phyloP scores from a whole-genome alignment of 1,140 invertebrate species.

The Drosophila setifemur region DNA sequence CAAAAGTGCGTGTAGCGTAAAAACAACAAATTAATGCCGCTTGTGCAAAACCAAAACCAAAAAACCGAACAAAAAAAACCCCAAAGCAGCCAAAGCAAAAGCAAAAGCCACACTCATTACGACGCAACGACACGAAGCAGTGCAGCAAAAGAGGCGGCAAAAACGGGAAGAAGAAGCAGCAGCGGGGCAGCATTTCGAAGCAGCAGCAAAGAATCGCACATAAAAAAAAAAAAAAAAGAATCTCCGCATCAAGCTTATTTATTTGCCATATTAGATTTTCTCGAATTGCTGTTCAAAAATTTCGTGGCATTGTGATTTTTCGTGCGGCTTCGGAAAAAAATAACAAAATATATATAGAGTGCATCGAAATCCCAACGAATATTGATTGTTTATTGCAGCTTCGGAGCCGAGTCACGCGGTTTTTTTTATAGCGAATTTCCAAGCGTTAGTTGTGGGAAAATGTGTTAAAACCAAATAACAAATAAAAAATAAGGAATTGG shows the following conservation, averaged over 20 bases:
- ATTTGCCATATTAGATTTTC: slow-evolving; percentile 40
- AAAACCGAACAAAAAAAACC: too few relatives aligned
- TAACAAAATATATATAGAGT: slow-evolving; percentile 10
- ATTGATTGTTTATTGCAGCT: slow-evolving; percentile 48
- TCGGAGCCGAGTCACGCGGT: slow-evolving; percentile 39
- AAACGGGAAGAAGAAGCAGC: slow-evolving; percentile 72
- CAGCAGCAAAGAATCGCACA: slow-evolving; percentile 41
- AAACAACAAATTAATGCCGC: slow-evolving; percentile 39
- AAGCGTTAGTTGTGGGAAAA: slow-evolving; percentile 14
- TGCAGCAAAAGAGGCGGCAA: slow-evolving; percentile 79
- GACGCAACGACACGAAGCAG: slow-evolving; percentile 73
- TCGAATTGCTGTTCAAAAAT: slow-evolving; percentile 2
- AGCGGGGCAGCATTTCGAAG: slow-evolving; percentile 24
- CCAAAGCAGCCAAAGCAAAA: not conserved
- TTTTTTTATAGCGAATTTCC: slow-evolving; percentile 13
- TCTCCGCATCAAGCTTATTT: slow-evolving; percentile 10
- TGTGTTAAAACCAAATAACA: slow-evolving; percentile 21
- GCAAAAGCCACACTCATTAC: slow-evolving; percentile 64
- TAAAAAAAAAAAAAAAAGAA: slow-evolving; percentile 54
- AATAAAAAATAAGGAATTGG: slow-evolving; percentile 10
- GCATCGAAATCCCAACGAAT: slow-evolving; percentile 44
- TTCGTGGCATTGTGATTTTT: too few relatives aligned
- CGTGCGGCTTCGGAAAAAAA: not conserved
- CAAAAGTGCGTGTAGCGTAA: slow-evolving; percentile 61
- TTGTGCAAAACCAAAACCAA: slow-evolving; percentile 32